Evolutionary conservation across 2,113 vertebrate species (phyloP).

Genomic region (Menidia beryllina): DNA sequence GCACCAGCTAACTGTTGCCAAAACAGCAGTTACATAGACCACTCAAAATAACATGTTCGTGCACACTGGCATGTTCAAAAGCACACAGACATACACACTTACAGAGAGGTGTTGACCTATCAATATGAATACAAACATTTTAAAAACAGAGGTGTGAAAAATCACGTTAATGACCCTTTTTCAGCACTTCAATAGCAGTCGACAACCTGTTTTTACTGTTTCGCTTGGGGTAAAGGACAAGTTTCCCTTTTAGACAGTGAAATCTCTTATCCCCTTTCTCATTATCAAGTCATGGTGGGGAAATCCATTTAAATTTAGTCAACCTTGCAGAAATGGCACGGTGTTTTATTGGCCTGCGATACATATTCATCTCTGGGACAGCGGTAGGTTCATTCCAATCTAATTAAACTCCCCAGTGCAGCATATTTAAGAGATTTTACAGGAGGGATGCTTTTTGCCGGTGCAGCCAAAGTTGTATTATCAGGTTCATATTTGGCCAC

Average conservation of each 20-base stretch:
- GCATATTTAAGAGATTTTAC: constrained; percentile 45
- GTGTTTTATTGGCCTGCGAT: constrained; percentile 58
- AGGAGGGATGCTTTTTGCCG: neutral
- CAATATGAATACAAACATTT: neutral
- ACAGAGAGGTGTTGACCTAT: neutral
- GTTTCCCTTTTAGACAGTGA: constrained; percentile 42
- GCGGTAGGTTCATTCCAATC: constrained; percentile 61
- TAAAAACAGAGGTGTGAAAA: neutral
- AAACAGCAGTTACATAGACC: constrained; percentile 44
- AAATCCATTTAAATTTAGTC: constrained; percentile 70
- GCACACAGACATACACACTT: neutral
- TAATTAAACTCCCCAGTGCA: constrained; percentile 54
- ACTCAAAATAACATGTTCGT: constrained; percentile 42
- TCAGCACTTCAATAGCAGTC: constrained; percentile 51
- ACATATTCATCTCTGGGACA: constrained; percentile 42
- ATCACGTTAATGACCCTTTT: neutral
- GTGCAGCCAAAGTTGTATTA: constrained; percentile 3
- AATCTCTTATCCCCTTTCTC: constrained; percentile 54
- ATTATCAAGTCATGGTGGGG: constrained; percentile 24
- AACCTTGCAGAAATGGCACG: constrained; percentile 58
- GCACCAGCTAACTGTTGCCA: constrained; percentile 52
- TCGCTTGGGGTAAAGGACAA: constrained; percentile 53
- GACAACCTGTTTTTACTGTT: constrained; percentile 26
- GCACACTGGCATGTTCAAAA: constrained; percentile 10
- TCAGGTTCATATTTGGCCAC: constrained; percentile 4